phyloP scores from a whole-genome alignment of 2,113 vertebrate species.

The Promerops cafer region DNA sequence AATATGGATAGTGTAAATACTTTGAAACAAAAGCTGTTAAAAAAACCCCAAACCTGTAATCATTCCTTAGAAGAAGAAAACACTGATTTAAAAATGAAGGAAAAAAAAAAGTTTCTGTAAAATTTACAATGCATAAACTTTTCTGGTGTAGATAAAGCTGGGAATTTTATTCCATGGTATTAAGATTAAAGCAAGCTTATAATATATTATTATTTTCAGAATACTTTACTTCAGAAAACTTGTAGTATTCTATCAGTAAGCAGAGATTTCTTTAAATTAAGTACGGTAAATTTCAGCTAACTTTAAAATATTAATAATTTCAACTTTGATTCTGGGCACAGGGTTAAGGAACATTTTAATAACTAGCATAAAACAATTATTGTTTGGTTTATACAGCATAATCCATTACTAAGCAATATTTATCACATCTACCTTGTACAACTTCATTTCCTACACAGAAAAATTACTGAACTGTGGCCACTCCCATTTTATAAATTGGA shows the following conservation, averaged over 20 bases:
- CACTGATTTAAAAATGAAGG: background rate
- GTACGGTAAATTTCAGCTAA: background rate
- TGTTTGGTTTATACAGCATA: background rate
- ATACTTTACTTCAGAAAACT: background rate
- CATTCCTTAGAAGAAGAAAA: background rate
- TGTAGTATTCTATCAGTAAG: background rate
- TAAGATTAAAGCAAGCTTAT: background rate
- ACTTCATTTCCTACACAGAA: slow-evolving; percentile 1
- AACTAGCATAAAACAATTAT: background rate
- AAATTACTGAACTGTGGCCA: background rate
- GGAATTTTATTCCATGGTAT: background rate
- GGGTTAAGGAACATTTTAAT: background rate
- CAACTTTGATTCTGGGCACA: background rate
- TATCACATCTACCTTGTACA: background rate
- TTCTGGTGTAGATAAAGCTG: background rate
- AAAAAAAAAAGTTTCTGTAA: background rate
- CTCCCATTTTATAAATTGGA: background rate
- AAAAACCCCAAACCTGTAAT: background rate
- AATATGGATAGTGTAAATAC: background rate
- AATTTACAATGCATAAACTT: background rate
- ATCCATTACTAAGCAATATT: slow-evolving; percentile 15
- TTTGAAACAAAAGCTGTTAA: background rate
- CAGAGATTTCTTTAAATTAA: background rate
- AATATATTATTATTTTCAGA: background rate
- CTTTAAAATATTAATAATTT: background rate